Evolutionary conservation across 1,140 invertebrate species (phyloP), one percentile per base, ranked within the genome.

Genomic region (Neodiprion virginianus): DNA sequence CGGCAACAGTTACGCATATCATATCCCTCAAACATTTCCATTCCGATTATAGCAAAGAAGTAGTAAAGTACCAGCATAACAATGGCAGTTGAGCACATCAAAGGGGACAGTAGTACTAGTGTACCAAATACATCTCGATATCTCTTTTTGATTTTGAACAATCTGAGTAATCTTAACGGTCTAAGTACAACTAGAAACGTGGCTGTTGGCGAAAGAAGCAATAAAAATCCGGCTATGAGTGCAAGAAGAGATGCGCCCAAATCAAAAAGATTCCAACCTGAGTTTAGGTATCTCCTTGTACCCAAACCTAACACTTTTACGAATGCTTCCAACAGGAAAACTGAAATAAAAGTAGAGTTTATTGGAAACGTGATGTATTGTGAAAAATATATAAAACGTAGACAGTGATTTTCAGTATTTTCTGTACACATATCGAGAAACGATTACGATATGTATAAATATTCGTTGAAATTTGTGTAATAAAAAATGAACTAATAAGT

Each of bases 41-140:
- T 97, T 72, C 95, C 96, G 82, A 97, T 93, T 74, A 98, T 96
- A 4, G 95, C 95, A 89, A 96, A 97, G 88, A 96, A 96, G 85
- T 97, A 98, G 85, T 97, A 97, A 80, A 97, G 91, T 76, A 97
- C 92, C 10, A 97, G 88, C 90, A 97, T 95, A 0, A 96, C 95
- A 72, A 96, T 91, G 47, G 93, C 93, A 1, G 95, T 93, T 8
- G 93, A 94, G 68, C 93, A 95, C 90, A 94, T 92, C 5, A 95
- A 88, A 17, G 94, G 94, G 7, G 93, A 92, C 23, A 96, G 87
- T 75, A 97, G 93, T 61, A 97, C 96, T 10, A 97, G 87, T 3
- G 96, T 97, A 61, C 96, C 96, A 84, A 97, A 94, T 61, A 98
- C 95, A 88, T 97, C 96, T 72, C 95, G 91, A 83, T 97, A 97